Evolutionary conservation across 2,113 vertebrate genomes (phyloP).

Genomic region (Harpagus bidentatus): DNA sequence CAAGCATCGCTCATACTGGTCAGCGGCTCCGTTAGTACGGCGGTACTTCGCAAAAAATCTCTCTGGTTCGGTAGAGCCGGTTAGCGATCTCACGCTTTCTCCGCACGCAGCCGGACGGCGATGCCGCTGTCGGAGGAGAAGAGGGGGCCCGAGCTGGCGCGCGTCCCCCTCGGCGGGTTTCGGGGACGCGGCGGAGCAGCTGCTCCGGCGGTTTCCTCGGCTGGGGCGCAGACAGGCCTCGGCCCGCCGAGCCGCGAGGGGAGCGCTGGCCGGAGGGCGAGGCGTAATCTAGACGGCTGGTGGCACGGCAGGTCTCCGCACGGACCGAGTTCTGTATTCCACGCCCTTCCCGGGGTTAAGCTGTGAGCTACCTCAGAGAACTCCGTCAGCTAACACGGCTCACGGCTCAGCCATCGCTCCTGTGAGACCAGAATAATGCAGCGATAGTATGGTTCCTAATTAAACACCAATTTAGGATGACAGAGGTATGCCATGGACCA

Average conservation of each 20-base stretch:
- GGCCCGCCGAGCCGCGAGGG: fast-evolving
- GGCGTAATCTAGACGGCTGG: fast-evolving
- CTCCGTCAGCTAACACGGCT: background rate
- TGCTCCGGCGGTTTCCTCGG: background rate
- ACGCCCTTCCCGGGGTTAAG: background rate
- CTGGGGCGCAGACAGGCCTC: fast-evolving
- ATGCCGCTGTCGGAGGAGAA: fast-evolving
- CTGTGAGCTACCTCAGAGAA: background rate
- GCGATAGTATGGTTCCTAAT: background rate
- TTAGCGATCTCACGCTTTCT: fast-evolving
- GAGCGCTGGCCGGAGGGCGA: fast-evolving
- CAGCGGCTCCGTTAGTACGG: background rate
- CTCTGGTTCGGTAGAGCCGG: no score
- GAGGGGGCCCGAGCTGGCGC: background rate
- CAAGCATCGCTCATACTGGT: fast-evolving
- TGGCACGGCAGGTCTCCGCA: fast-evolving
- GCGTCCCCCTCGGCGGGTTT: fast-evolving
- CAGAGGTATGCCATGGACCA: background rate
- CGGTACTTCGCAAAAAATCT: fast-evolving
- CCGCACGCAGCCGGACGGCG: fast-evolving
- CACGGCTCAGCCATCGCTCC: background rate
- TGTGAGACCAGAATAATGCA: background rate
- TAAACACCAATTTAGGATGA: background rate
- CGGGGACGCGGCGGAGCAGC: background rate
- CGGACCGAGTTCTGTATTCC: background rate